Evolutionary conservation across 2,888 invertebrate genomes (phyloP).

Genomic region (Fissipunctia ypsillon): DNA sequence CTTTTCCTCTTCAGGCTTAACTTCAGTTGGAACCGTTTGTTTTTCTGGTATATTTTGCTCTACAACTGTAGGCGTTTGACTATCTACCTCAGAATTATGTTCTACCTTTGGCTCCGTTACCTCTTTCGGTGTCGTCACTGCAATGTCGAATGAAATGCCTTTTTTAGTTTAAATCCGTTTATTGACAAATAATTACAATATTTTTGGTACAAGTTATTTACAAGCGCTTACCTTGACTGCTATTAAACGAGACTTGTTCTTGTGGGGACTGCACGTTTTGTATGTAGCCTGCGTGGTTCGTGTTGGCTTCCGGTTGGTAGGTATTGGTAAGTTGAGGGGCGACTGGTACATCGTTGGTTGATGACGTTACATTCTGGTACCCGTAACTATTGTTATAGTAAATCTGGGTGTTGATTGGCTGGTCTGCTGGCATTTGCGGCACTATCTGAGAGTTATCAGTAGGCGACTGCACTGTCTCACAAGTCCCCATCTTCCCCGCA

Average conservation of each 20-base stretch:
- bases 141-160: slow-evolving; percentile 82
- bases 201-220: slow-evolving; percentile 62
- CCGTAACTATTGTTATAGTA: slow-evolving; percentile 89
- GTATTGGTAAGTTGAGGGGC: slow-evolving; percentile 75
- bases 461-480: slow-evolving; percentile 87
- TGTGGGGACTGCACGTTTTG: slow-evolving; percentile 83
- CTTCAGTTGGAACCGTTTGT: slow-evolving; percentile 60
- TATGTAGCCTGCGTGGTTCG: slow-evolving; percentile 31
- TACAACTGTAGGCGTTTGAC: slow-evolving; percentile 31
- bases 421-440: slow-evolving; percentile 60
- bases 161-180: slow-evolving; percentile 73
- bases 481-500: slow-evolving; percentile 86
- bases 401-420: slow-evolving; percentile 73
- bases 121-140: slow-evolving; percentile 83
- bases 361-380: slow-evolving; percentile 78
- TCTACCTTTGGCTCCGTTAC: slow-evolving; percentile 71
- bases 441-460: slow-evolving; percentile 78
- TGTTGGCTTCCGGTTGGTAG: slow-evolving; percentile 72
- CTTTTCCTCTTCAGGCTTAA: slow-evolving; percentile 69
- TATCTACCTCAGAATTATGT: slow-evolving; percentile 59
- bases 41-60: slow-evolving; percentile 60
- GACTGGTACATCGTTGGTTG: slow-evolving; percentile 72
- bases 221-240: slow-evolving; percentile 84
- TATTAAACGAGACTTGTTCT: slow-evolving; percentile 78
- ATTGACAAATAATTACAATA: slow-evolving; percentile 70